phyloP scores from a whole-genome alignment of 2,113 vertebrate genomes.

The Hassar affinis region DNA sequence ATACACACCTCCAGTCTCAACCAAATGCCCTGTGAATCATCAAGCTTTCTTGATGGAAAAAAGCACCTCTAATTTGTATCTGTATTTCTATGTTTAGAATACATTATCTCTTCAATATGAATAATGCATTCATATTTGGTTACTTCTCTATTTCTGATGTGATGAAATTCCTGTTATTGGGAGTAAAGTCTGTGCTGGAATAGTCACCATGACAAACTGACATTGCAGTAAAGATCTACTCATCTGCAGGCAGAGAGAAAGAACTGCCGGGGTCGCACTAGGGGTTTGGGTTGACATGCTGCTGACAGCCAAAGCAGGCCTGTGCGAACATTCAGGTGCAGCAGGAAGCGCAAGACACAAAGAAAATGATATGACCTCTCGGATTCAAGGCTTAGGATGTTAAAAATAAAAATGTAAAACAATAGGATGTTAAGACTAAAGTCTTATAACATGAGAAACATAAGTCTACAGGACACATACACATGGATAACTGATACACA shows the following conservation, averaged over 20 bases:
- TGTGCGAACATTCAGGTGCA: background rate
- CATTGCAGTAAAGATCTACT: background rate
- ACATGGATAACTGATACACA: background rate
- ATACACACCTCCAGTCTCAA: background rate
- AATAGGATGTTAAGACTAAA: background rate
- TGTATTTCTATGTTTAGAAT: background rate
- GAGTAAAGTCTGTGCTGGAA: background rate
- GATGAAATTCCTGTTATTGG: background rate
- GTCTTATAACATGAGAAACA: background rate
- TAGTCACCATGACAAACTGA: background rate
- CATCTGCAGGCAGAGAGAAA: background rate
- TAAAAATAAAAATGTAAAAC: background rate
- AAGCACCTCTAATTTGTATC: background rate
- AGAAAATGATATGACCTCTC: background rate
- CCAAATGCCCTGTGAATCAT: background rate
- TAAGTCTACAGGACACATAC: background rate
- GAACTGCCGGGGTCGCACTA: background rate
- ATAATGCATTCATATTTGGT: background rate
- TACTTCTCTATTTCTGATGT: background rate
- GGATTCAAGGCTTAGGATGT: background rate
- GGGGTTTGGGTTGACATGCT: slow-evolving; percentile 5
- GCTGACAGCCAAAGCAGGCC: slow-evolving; percentile 11
- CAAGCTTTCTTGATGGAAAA: background rate
- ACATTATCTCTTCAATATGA: background rate
- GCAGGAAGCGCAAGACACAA: background rate